Evolutionary conservation across 1,140 invertebrate species (phyloP), one percentile per base, ranked within the genome.

Genomic region (Carposina sasakii): DNA sequence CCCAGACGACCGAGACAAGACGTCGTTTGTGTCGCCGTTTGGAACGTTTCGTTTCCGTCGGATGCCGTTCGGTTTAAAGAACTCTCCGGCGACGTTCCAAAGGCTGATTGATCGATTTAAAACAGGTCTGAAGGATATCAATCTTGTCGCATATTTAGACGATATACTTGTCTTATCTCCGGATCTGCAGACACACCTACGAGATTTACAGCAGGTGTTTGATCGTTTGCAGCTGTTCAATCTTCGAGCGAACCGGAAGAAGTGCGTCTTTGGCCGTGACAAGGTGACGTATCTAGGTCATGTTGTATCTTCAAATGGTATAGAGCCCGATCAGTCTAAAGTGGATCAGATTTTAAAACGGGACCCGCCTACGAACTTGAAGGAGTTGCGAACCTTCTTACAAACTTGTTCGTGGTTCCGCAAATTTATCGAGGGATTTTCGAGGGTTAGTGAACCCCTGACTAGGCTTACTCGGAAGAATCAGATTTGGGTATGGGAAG

Each of bases 1-100:
- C 8, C 15, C 19, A 33, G 12, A 15, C 13, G 60, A 67, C 49
- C 58, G 31, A 10, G 47, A 65, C 2, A 87, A 87, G 58, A 86
- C 85, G 0, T 74, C 78, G 0, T 86, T 87, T 48, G 56, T 52
- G 0, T 71, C 67, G 1, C 54, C 43, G 3, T 54, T 54, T 24
- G 69, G 71, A 0, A 55, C 58, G n/a, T 75, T 60, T 45, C 48
- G 65, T 17, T 83, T 66, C 37, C 33, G 36, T 6, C 23, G 60
- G 17, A 57, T 81, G 47, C 66, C 77, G 1, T 70, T 71, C 44
- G 71, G 72, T 8, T 30, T 77, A 6, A 48, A 46, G n/a, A 71
- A 67, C 47, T 56, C 63, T 1, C 76, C 75, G 0, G 51, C 60
- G 1, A 71, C 68, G 15, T 85, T 86, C 54, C 67, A 81, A 60